Percentiles rank a stretch among this genome's conserved stretches.
Conservation (phyloP, 2,888 invertebrate genomes). For the Lasioglossum marginatum region DNA sequence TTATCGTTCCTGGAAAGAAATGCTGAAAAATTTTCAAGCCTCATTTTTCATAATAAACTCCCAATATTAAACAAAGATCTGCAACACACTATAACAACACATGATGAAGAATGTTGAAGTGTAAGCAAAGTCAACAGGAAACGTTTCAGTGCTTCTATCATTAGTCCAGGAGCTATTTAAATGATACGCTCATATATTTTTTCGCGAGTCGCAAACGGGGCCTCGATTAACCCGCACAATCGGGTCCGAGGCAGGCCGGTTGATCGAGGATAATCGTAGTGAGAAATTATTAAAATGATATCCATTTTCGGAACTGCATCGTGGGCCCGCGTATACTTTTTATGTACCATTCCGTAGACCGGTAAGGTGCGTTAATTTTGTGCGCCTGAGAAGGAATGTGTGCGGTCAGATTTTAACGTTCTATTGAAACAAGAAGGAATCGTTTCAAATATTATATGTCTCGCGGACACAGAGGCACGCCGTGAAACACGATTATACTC, state of each 20-base stretch:
- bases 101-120: background rate
- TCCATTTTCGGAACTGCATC: conserved; percentile 6
- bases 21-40: too few relatives aligned
- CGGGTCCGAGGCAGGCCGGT: conserved; percentile 27
- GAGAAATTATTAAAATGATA: conserved; percentile 22
- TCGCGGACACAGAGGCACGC: background rate
- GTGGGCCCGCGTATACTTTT: conserved; percentile 11
- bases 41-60: background rate
- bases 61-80: background rate
- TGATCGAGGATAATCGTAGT: conserved; percentile 18
- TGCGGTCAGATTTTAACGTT: background rate
- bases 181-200: background rate
- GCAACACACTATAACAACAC: background rate
- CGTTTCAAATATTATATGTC: conserved; percentile 10
- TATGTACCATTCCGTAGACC: conserved; percentile 20
- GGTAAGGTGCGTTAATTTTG: background rate
- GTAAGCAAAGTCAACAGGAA: background rate
- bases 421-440: background rate
- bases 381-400: background rate
- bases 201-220: background rate
- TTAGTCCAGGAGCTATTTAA: background rate
- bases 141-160: background rate
- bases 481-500: conserved; percentile 1
- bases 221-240: conserved; percentile 8
- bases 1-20: too few relatives aligned